A percentile compares a stretch with the other conserved stretches of the same genome.
Conservation (phyloP, 2,797 vertebrate genomes). For the Rhynchotus rufescens region DNA sequence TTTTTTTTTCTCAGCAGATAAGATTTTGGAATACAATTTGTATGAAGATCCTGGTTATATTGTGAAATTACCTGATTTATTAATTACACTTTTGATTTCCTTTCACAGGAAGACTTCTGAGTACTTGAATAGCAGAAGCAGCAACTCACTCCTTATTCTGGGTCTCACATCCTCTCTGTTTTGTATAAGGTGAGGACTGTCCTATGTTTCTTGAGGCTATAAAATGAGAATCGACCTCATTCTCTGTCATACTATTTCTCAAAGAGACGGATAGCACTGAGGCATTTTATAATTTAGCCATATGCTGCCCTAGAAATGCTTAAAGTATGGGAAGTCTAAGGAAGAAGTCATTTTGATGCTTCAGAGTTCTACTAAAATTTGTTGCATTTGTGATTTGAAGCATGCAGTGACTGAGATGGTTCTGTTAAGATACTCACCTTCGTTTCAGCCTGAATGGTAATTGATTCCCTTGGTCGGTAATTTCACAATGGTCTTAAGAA, state of each 20-base stretch:
- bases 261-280: not conserved
- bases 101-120: constrained; percentile 22
- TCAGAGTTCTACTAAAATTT: not conserved
- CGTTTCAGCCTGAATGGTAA: not conserved
- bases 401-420: not conserved
- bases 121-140: not conserved
- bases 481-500: constrained; percentile 11
- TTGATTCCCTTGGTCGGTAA: not conserved
- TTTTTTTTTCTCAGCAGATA: not conserved
- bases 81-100: not conserved
- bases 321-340: not conserved
- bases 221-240: constrained; percentile 1
- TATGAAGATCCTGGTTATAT: not conserved
- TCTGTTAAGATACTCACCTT: not conserved
- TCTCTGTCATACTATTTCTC: not conserved
- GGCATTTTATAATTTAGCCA: not conserved
- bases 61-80: not conserved
- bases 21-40: not conserved
- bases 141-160: not conserved
- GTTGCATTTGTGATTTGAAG: not conserved
- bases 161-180: not conserved
- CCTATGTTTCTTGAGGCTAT: not conserved
- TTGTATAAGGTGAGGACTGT: not conserved
- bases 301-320: not conserved
- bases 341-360: not conserved